Conservation (phyloP, 37 sponge, comb jelly and placozoan genomes). For the Halichondria panicea region DNA sequence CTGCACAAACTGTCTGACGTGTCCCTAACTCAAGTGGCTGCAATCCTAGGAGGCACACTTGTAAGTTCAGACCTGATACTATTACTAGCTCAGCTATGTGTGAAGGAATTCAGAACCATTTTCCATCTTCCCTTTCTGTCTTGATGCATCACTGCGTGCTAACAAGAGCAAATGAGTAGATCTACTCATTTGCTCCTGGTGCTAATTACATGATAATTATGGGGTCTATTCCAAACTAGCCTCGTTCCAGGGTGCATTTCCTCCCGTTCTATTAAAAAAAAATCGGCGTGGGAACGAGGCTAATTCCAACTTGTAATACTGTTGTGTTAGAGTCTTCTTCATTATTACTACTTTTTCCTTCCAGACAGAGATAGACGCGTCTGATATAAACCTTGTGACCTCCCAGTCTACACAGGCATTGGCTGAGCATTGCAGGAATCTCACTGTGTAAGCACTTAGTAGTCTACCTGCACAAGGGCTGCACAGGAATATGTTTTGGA, state of each 20-base stretch:
- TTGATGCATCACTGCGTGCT: too few relatives aligned
- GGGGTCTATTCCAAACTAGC: neutral
- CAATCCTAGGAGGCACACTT: constrained; percentile 45
- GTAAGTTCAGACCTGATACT: constrained; percentile 44
- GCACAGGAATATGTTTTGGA: too few relatives aligned
- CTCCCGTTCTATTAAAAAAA: neutral
- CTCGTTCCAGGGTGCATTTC: neutral
- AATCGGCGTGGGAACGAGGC: too few relatives aligned
- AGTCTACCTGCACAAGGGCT: too few relatives aligned
- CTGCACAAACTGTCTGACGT: constrained; percentile 54
- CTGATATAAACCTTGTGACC: constrained; percentile 47
- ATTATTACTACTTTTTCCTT: constrained; percentile 1
- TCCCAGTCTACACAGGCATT: constrained; percentile 41
- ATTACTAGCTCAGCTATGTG: neutral
- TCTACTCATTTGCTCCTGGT: too few relatives aligned
- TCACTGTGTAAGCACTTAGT: constrained; percentile 53
- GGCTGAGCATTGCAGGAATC: constrained; percentile 60
- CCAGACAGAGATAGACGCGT: constrained; percentile 59
- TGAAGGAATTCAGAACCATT: constrained; percentile 1
- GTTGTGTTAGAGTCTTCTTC: too few relatives aligned
- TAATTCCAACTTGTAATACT: too few relatives aligned
- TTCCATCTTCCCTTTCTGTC: too few relatives aligned
- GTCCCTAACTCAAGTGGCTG: constrained; percentile 33
- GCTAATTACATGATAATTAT: too few relatives aligned
- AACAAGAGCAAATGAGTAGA: too few relatives aligned